These are phyloP conservation scores for Drosophila littoralis DNA, from an alignment of 1,140 invertebrate genomes.

Conservation along the genomic window DNA sequence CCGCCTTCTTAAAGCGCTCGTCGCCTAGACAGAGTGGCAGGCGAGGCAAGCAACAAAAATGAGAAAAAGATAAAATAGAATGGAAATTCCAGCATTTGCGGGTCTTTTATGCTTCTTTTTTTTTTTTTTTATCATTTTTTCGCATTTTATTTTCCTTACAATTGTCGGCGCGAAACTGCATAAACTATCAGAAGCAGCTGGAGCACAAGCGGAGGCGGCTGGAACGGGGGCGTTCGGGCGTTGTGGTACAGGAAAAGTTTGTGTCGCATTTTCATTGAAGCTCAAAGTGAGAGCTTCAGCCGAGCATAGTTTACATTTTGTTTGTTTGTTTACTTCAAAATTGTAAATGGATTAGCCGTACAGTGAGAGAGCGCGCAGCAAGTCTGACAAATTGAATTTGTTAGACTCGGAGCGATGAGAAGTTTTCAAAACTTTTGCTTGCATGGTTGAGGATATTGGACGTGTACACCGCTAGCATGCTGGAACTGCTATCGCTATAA, in stretches of 20 bases:
- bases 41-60: background rate
- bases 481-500: constrained; percentile 45
- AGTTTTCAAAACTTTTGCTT: constrained; percentile 77
- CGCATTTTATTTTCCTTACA: constrained; percentile 4
- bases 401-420: constrained; percentile 66
- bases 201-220: background rate
- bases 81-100: constrained; percentile 22
- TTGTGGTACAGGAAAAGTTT: constrained; percentile 48
- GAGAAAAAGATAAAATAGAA: constrained; percentile 15
- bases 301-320: constrained; percentile 56
- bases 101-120: constrained; percentile 16
- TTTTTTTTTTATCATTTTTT: constrained; percentile 22
- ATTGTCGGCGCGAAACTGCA: constrained; percentile 40
- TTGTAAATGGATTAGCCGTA: constrained; percentile 79
- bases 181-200: constrained; percentile 32
- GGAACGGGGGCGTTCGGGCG: background rate
- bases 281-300: constrained; percentile 36
- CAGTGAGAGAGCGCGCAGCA: constrained; percentile 48
- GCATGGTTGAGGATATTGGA: constrained; percentile 73
- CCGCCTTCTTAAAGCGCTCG: constrained; percentile 14
- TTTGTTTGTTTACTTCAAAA: constrained; percentile 82
- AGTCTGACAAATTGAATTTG: constrained; percentile 81
- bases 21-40: constrained; percentile 22
- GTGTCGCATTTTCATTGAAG: constrained; percentile 61
- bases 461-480: constrained; percentile 30